Evolutionary conservation across 2,888 invertebrate genomes (phyloP).

Genomic region (Dyspetes luteomarginatus): DNA sequence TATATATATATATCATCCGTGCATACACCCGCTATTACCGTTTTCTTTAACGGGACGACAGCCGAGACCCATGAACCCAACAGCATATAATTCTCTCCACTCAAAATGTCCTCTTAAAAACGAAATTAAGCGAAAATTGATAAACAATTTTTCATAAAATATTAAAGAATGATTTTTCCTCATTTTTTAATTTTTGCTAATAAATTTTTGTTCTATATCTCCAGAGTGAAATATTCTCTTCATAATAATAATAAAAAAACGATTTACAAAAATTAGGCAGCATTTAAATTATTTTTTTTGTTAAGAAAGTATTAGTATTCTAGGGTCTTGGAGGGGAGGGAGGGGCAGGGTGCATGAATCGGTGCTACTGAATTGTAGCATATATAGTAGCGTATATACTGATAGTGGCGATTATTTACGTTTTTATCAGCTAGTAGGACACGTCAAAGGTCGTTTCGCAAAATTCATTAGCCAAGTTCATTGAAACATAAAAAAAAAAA

Average conservation of each 20-base stretch:
- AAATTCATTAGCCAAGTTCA: slow-evolving; percentile 27
- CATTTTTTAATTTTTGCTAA: too few relatives aligned
- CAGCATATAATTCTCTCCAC: slow-evolving; percentile 27
- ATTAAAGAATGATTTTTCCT: neutral
- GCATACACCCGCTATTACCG: slow-evolving; percentile 50
- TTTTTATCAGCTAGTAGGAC: slow-evolving; percentile 26
- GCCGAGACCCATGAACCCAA: slow-evolving; percentile 34
- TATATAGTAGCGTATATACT: neutral
- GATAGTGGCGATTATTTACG: neutral
- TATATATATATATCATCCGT: slow-evolving; percentile 11
- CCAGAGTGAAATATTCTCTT: too few relatives aligned
- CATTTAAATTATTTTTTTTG: too few relatives aligned
- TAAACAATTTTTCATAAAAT: neutral
- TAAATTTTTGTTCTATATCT: too few relatives aligned
- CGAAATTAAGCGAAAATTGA: neutral
- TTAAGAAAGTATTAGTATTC: too few relatives aligned
- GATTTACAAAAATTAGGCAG: too few relatives aligned
- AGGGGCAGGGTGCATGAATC: too few relatives aligned
- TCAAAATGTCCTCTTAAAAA: slow-evolving; percentile 23
- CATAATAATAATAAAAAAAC: too few relatives aligned
- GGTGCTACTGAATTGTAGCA: neutral
- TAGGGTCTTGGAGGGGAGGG: too few relatives aligned
- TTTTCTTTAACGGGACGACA: slow-evolving; percentile 61
- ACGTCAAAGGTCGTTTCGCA: slow-evolving; percentile 4
- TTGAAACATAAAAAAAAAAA: slow-evolving; percentile 22